Conservation (phyloP, 2,888 invertebrate genomes). For the Andrena fulva region DNA sequence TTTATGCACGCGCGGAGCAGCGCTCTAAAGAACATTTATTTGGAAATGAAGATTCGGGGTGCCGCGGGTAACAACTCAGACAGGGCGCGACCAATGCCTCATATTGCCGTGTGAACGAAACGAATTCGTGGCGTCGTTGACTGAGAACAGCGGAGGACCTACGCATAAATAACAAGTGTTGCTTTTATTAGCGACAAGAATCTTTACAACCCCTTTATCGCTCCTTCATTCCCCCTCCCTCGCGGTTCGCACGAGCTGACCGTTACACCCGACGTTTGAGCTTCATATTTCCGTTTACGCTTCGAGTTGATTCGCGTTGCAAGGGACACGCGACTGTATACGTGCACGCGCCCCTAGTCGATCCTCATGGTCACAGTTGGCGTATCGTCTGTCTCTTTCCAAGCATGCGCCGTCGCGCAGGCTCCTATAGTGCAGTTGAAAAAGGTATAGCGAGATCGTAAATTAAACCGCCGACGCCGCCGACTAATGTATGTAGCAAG, state of each 20-base stretch:
- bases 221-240: background rate
- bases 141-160: slow-evolving; percentile 27
- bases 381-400: background rate
- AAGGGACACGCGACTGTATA: background rate
- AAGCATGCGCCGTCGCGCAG: no score
- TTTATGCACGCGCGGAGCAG: slow-evolving; percentile 12
- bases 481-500: no score
- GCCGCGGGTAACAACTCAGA: background rate
- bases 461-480: no score
- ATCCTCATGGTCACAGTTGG: background rate
- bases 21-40: background rate
- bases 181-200: slow-evolving; percentile 40
- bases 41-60: slow-evolving; percentile 8
- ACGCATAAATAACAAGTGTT: slow-evolving; percentile 45
- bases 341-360: background rate
- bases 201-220: slow-evolving; percentile 43
- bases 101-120: slow-evolving; percentile 9
- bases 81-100: slow-evolving; percentile 20
- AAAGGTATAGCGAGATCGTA: background rate
- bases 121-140: slow-evolving; percentile 13
- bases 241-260: background rate
- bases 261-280: slow-evolving; percentile 19
- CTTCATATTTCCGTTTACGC: slow-evolving; percentile 2
- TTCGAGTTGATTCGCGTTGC: slow-evolving; percentile 18
- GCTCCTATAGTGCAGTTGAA: background rate